Evolutionary conservation across 2,797 vertebrate species (phyloP).

Genomic region (Gymnopithys bicolor): DNA sequence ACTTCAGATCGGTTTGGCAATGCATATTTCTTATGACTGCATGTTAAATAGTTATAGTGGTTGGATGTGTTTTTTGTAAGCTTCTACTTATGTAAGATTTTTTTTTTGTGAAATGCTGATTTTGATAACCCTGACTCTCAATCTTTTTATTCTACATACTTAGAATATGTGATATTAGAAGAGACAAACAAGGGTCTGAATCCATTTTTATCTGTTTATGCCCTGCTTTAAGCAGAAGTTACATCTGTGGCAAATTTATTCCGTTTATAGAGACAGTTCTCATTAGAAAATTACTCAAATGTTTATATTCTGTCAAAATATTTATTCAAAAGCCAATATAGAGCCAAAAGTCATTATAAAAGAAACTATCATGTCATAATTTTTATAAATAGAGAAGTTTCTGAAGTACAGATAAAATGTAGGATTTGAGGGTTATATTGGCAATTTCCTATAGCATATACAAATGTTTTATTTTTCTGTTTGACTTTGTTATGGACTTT

Average conservation of each 20-base stretch:
- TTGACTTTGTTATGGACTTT: neutral
- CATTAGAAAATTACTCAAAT: neutral
- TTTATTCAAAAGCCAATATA: neutral
- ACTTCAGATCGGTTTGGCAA: neutral
- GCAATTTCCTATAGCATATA: neutral
- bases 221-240: neutral
- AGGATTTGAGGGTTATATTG: accelerated
- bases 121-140: neutral
- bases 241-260: neutral
- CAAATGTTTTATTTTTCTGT: neutral
- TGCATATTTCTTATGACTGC: neutral
- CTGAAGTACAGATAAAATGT: neutral
- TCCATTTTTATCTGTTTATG: neutral
- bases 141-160: neutral
- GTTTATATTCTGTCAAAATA: neutral
- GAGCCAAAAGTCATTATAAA: neutral
- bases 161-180: neutral
- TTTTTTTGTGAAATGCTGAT: neutral
- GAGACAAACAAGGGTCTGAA: neutral
- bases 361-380: neutral
- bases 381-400: neutral
- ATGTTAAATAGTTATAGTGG: neutral
- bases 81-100: neutral
- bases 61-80: neutral
- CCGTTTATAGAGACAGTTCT: neutral